phyloP scores from a whole-genome alignment of 2,113 vertebrate genomes.

The Thalassoma bifasciatum region DNA sequence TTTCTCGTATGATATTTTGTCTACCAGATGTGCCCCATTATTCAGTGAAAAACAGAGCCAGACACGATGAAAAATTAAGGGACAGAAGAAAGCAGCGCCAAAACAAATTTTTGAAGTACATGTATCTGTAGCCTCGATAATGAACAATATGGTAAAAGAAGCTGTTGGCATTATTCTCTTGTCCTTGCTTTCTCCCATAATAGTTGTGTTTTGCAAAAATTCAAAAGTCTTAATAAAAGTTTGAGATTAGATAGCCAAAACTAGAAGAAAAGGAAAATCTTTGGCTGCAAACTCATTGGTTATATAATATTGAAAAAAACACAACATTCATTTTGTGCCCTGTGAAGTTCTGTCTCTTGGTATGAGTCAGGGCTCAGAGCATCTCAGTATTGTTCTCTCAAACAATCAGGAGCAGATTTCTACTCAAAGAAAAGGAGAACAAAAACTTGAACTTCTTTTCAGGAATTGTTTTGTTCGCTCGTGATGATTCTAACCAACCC shows the following conservation, averaged over 20 bases:
- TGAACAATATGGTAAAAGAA: conserved; percentile 14
- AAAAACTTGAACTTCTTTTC: background rate
- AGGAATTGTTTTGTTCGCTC: background rate
- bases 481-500: background rate
- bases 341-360: background rate
- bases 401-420: background rate
- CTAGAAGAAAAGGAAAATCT: background rate
- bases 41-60: conserved; percentile 23
- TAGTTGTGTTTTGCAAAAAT: background rate
- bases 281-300: background rate
- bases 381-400: too few species aligned
- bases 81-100: background rate
- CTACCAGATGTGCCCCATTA: conserved; percentile 13
- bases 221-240: background rate
- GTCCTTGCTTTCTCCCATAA: background rate
- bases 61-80: conserved; percentile 19
- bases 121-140: background rate
- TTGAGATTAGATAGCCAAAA: background rate
- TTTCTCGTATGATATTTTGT: conserved; percentile 23
- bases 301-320: background rate
- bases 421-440: background rate
- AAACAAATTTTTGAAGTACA: conserved; percentile 5
- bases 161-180: conserved; percentile 3
- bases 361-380: background rate
- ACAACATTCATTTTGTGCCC: background rate